Conservation (phyloP, 1,140 invertebrate species). For the Bombus confusus region DNA sequence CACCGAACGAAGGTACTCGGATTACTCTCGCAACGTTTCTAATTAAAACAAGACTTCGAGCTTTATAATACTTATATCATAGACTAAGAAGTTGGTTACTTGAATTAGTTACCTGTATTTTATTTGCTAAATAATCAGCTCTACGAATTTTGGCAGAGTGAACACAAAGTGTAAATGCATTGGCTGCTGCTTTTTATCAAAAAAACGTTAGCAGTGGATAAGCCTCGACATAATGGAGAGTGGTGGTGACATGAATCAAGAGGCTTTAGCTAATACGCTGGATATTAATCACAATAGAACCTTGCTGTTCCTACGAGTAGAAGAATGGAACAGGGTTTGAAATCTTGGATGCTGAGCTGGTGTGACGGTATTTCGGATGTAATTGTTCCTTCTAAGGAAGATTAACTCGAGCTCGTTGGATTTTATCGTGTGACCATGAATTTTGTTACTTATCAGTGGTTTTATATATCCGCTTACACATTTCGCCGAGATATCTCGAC, state of each 20-base stretch:
- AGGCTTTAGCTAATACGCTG: background rate
- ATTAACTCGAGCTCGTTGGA: background rate
- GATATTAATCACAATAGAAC: slow-evolving; percentile 6
- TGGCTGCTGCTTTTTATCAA: no score
- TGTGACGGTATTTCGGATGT: background rate
- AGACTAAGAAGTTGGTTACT: no score
- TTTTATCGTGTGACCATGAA: no score
- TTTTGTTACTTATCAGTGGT: no score
- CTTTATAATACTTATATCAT: background rate
- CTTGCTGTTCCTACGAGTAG: background rate
- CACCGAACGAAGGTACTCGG: no score
- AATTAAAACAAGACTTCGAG: background rate
- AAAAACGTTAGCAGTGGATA: background rate
- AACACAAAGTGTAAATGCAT: no score
- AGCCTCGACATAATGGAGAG: background rate
- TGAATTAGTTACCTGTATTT: no score
- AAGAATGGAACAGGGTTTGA: background rate
- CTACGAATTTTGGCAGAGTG: no score
- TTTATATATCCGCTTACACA: no score
- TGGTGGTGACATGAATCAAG: background rate
- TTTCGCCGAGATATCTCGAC: no score
- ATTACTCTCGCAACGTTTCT: background rate
- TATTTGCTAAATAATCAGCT: no score
- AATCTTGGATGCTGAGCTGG: background rate
- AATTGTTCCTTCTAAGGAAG: background rate